These are phyloP conservation scores for Mystacornis crossleyi DNA, from an alignment of 2,113 vertebrate genomes.

Conservation along the genomic window DNA sequence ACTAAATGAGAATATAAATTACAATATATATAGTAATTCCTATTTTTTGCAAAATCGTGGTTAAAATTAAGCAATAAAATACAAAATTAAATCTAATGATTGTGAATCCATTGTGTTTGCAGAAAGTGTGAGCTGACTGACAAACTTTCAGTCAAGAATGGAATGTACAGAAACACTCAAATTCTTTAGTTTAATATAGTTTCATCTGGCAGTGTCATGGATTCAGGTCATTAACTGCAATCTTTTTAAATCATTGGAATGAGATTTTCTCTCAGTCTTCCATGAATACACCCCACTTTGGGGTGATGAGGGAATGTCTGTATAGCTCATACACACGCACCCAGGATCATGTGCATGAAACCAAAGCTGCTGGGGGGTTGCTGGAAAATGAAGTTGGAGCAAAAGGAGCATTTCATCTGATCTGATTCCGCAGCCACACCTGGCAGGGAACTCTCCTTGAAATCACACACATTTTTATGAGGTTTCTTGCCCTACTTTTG, in stretches of 20 bases:
- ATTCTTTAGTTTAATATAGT: neutral
- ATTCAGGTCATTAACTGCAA: neutral
- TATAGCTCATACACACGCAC: neutral
- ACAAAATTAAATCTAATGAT: neutral
- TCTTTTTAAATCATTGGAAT: neutral
- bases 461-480: neutral
- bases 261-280: neutral
- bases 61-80: neutral
- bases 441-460: neutral
- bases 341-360: neutral
- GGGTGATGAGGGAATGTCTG: neutral
- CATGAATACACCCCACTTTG: neutral
- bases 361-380: fast-evolving
- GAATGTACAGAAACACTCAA: neutral
- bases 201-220: neutral
- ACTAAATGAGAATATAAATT: neutral
- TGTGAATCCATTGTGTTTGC: neutral
- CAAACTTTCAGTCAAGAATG: neutral
- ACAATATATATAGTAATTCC: neutral
- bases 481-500: neutral
- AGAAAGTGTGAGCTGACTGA: neutral
- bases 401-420: neutral
- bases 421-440: neutral
- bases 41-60: neutral
- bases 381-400: neutral